A percentile compares a stretch with the other conserved stretches of the same genome.
Evolutionary conservation across 2,797 vertebrate genomes (phyloP).

Genomic region (Bryconaethiops microstoma): DNA sequence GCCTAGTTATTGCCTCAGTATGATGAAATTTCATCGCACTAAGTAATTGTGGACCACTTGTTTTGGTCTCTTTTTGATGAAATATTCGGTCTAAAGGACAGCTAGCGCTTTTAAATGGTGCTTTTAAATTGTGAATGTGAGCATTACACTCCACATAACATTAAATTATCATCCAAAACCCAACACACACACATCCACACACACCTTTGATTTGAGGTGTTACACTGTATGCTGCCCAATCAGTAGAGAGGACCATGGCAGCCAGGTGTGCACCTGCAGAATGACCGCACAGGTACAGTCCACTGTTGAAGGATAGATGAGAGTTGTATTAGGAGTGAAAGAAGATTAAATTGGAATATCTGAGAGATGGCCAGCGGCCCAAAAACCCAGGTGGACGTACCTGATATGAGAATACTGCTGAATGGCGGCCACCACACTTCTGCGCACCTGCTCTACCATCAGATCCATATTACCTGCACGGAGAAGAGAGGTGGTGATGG

Average conservation of each 20-base stretch:
- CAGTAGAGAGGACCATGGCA: constrained; percentile 87
- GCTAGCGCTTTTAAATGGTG: background rate
- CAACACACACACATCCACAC: constrained; percentile 8
- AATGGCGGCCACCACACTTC: constrained; percentile 79
- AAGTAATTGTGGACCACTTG: too few relatives aligned
- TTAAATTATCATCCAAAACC: background rate
- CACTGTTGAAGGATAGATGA: constrained; percentile 70
- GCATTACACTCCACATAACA: background rate
- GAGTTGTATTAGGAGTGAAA: constrained; percentile 31
- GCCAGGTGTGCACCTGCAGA: constrained; percentile 92
- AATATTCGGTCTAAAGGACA: too few relatives aligned
- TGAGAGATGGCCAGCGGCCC: background rate
- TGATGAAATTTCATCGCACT: too few relatives aligned
- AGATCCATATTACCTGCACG: constrained; percentile 85
- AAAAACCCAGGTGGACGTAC: constrained; percentile 55
- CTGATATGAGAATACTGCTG: constrained; percentile 79
- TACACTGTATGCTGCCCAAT: constrained; percentile 82
- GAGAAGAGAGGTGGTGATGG: background rate
- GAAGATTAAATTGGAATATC: background rate
- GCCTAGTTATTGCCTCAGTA: too few relatives aligned
- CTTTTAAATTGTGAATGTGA: background rate
- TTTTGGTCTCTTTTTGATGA: too few relatives aligned
- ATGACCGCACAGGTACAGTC: constrained; percentile 91
- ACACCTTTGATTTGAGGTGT: constrained; percentile 83
- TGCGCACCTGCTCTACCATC: constrained; percentile 89